These are phyloP conservation scores for Botia almorhae DNA, from an alignment of 2,797 vertebrate genomes.

Conservation along the genomic window DNA sequence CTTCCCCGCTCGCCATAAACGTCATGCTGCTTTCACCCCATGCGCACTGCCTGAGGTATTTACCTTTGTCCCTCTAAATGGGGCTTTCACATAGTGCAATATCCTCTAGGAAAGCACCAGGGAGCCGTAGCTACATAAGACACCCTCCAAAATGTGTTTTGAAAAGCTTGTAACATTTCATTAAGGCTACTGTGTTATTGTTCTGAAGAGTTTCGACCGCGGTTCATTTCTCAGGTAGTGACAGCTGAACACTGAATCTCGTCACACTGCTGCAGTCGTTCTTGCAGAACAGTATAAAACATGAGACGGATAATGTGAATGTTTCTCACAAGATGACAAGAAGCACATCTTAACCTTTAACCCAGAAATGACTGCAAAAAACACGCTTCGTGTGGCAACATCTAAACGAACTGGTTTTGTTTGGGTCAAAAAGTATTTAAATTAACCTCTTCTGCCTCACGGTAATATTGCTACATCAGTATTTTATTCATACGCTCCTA, in stretches of 20 bases:
- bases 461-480: too few species aligned
- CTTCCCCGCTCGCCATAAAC: conserved; percentile 33
- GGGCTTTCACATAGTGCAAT: not conserved
- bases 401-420: not conserved
- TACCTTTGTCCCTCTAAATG: conserved; percentile 2
- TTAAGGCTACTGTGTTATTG: not conserved
- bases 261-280: not conserved
- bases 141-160: not conserved
- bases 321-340: not conserved
- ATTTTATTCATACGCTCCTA: too few species aligned
- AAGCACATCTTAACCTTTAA: not conserved
- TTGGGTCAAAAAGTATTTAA: not conserved
- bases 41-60: not conserved
- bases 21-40: conserved; percentile 18
- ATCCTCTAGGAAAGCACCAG: not conserved
- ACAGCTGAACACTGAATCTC: not conserved
- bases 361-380: not conserved
- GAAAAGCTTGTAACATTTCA: not conserved
- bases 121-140: not conserved
- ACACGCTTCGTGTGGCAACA: not conserved
- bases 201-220: not conserved
- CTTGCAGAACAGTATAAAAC: conserved; percentile 5
- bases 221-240: not conserved
- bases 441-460: too few species aligned
- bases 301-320: not conserved